Base-by-base conservation (phyloP, 2,113 vertebrate genomes). In the Catharus minimus region DNA sequence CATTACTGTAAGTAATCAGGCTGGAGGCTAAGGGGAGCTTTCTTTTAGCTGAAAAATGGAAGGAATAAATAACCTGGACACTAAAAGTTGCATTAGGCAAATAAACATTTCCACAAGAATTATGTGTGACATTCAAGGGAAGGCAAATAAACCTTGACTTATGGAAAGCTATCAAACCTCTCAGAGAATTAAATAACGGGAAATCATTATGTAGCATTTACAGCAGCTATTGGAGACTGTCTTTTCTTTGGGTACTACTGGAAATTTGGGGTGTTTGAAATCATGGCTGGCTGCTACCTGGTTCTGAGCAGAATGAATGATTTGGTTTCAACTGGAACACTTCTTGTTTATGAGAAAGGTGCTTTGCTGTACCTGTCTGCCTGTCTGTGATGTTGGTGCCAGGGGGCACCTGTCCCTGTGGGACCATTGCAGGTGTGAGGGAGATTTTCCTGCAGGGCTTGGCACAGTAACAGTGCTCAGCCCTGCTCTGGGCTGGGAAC, bases 41-140 rank as follows among this genome's bases (percentile, higher is more conserved):
- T 94, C 90, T 71, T 96, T 84, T 50, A 95, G 96, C 94, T 97
- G 97, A 97, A 90, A 97, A 98, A 97, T 95, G 94, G 89, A 89
- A 86, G 90, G 85, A 96, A 97, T 98, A 97, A 98, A 98, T 98
- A 97, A 98, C 92, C 93, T 75, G 53, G 96, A 97, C 96, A 96
- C 96, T 97, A 97, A 96, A 97, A 97, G 96, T 97, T 97, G 96
- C 97, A 97, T 98, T 97, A 98, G 96, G 97, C 97, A 98, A 98
- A 98, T 98, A 98, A 98, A 98, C 96, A 97, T 97, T 97, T 97
- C 93, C 88, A 93, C 93, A 97, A 96, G 97, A 98, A 97, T 97
- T 97, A 97, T 96, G 96, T 80, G 95, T 96, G 97, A 97, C 97
- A 93, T 97, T 97, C 96, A 75, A 91, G 90, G 93, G 94, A 96